Conservation (phyloP, 2,888 invertebrate species). For the Heliconius erato region DNA sequence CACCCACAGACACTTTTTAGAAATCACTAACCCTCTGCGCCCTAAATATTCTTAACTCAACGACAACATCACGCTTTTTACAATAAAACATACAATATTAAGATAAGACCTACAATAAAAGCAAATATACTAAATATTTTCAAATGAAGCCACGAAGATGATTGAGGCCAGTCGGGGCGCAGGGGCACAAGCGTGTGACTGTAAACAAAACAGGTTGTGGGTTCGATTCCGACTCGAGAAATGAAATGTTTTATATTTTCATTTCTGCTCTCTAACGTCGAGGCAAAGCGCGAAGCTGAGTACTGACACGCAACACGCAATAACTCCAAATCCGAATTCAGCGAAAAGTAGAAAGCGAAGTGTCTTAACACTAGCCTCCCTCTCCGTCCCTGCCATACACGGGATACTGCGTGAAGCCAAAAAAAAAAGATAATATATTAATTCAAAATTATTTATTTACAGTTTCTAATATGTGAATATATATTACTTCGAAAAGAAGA, state of each 20-base stretch:
- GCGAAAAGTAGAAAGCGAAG: neutral
- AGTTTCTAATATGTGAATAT: constrained; percentile 79
- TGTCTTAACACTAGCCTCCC: neutral
- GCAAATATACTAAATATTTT: too few relatives aligned
- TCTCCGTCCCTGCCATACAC: neutral
- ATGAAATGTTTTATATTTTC: neutral
- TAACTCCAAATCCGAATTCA: neutral
- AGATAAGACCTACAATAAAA: too few relatives aligned
- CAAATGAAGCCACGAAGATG: neutral
- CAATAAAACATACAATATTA: too few relatives aligned
- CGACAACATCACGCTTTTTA: too few relatives aligned
- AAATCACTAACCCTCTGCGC: too few relatives aligned
- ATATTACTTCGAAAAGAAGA: constrained; percentile 69
- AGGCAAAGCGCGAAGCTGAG: too few relatives aligned
- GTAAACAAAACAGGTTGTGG: neutral
- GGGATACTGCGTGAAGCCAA: neutral
- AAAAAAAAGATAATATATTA: neutral
- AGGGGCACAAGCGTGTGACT: neutral
- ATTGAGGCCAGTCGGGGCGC: too few relatives aligned
- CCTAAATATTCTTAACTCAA: too few relatives aligned
- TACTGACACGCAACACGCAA: too few relatives aligned
- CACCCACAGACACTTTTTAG: too few relatives aligned
- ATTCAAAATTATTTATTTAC: neutral
- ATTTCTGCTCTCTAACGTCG: neutral
- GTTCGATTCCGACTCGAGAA: neutral